A percentile compares a stretch with the other conserved stretches of the same genome.
These are phyloP conservation scores for Ophraella communa DNA, from an alignment of 2,888 invertebrate species.

Conservation along the genomic window DNA sequence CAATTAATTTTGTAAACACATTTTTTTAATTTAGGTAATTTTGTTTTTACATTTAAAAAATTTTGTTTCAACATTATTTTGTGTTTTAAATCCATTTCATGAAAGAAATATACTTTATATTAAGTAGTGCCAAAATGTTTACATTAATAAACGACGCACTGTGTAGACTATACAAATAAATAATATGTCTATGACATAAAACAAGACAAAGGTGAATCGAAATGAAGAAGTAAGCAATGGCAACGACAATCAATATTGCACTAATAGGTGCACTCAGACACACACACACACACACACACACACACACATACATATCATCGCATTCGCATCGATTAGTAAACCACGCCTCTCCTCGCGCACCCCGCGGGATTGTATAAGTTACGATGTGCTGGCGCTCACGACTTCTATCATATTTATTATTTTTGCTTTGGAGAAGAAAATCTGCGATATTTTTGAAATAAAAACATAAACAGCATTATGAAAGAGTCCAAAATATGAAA, in stretches of 20 bases:
- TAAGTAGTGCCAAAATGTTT: too few relatives aligned
- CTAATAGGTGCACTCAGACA: slow-evolving; percentile 39
- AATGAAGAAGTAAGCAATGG: slow-evolving; percentile 32
- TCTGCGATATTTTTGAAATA: neutral
- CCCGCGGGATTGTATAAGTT: slow-evolving; percentile 55
- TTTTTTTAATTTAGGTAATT: too few relatives aligned
- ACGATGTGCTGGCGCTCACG: slow-evolving; percentile 55
- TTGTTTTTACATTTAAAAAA: too few relatives aligned
- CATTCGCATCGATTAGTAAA: slow-evolving; percentile 58
- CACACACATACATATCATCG: neutral
- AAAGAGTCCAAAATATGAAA: too few relatives aligned
- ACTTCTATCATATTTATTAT: slow-evolving; percentile 13
- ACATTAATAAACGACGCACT: too few relatives aligned
- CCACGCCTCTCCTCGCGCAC: slow-evolving; percentile 54
- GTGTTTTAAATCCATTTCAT: too few relatives aligned
- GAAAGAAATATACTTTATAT: too few relatives aligned
- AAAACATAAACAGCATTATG: neutral
- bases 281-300: neutral
- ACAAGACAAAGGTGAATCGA: neutral
- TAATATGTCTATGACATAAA: neutral
- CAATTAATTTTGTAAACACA: too few relatives aligned
- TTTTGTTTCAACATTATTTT: too few relatives aligned
- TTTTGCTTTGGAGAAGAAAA: neutral
- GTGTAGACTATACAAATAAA: too few relatives aligned
- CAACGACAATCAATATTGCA: slow-evolving; percentile 57